phyloP scores from a whole-genome alignment of 2,113 vertebrate species.

The Casuarius casuarius region DNA sequence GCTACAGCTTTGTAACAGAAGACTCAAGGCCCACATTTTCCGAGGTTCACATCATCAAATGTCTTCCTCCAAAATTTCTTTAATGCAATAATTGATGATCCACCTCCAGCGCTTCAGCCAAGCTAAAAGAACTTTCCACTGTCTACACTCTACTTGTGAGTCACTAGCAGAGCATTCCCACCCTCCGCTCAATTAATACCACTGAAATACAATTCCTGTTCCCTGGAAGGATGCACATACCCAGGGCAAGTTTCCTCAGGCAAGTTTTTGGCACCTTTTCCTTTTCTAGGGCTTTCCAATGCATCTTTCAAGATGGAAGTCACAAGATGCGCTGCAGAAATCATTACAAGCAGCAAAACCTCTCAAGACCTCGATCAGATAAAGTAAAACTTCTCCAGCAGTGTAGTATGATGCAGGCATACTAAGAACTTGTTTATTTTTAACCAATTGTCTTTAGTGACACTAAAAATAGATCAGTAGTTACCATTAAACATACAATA shows the following conservation, averaged over 20 bases:
- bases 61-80: not conserved
- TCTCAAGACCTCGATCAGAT: accelerated
- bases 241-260: not conserved
- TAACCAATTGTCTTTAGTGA: not conserved
- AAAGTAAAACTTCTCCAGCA: not conserved
- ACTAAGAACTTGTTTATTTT: accelerated
- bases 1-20: not conserved
- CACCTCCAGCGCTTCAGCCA: not conserved
- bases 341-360: not conserved
- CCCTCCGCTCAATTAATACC: not conserved
- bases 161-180: not conserved
- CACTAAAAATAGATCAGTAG: not conserved
- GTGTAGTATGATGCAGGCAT: not conserved
- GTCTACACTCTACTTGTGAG: not conserved
- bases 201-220: not conserved
- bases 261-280: not conserved
- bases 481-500: accelerated
- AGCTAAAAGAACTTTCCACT: not conserved
- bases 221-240: not conserved
- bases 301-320: not conserved
- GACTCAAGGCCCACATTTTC: not conserved
- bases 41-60: not conserved
- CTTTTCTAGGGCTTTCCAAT: not conserved
- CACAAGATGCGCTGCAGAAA: not conserved
- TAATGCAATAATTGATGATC: not conserved